Evolutionary conservation across 2,888 invertebrate genomes (phyloP).

Genomic region (Muscina levida): DNA sequence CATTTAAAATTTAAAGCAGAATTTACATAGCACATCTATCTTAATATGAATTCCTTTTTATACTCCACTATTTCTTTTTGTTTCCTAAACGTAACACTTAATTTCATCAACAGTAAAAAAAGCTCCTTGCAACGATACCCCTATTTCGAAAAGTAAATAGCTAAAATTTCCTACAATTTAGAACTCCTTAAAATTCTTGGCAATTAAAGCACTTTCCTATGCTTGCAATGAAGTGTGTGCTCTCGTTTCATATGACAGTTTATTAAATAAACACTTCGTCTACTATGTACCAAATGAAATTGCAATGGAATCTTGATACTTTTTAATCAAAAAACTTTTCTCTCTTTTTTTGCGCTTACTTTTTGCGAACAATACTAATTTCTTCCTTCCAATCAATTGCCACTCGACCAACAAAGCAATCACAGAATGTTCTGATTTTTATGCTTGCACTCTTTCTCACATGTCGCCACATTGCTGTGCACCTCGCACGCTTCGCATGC

Average conservation of each 20-base stretch:
- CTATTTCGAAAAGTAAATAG: too few relatives aligned
- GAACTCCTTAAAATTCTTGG: too few relatives aligned
- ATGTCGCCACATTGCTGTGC: neutral
- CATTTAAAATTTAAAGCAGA: too few relatives aligned
- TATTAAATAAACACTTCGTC: slow-evolving; percentile 10
- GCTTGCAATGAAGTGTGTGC: too few relatives aligned
- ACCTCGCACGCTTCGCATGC: neutral
- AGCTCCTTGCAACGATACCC: too few relatives aligned
- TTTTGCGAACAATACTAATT: slow-evolving; percentile 6
- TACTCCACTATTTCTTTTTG: too few relatives aligned
- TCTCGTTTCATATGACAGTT: slow-evolving; percentile 11
- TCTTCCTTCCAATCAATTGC: slow-evolving; percentile 40
- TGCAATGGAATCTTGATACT: neutral
- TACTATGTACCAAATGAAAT: neutral
- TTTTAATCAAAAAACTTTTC: neutral
- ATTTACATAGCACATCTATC: too few relatives aligned
- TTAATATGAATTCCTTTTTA: too few relatives aligned
- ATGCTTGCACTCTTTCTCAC: neutral
- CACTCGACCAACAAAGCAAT: slow-evolving; percentile 34
- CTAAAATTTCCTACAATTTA: too few relatives aligned
- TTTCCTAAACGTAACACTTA: too few relatives aligned
- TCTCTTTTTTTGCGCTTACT: neutral
- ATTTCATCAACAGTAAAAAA: too few relatives aligned
- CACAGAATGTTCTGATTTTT: slow-evolving; percentile 23
- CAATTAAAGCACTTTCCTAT: too few relatives aligned